Evolutionary conservation across 2,888 invertebrate genomes (phyloP), one percentile per base, ranked within the genome.

Genomic region (Tenodera sinensis): DNA sequence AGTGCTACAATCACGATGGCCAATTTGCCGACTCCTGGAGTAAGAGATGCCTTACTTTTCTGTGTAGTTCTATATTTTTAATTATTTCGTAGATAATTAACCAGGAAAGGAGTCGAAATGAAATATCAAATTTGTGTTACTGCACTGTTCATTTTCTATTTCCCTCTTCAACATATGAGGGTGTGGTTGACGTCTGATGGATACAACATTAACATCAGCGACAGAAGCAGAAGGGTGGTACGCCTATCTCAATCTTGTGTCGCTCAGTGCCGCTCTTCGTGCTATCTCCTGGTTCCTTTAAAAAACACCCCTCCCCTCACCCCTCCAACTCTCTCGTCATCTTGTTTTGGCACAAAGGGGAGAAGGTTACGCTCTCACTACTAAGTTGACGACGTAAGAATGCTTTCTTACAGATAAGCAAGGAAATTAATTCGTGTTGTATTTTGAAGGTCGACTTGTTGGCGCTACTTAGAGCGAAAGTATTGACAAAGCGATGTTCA

Each of bases 121-220:
- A 54, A 54, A 54, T 20, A 20, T 4, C 8, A 20, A 20, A 20
- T 42, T 42, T 42, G 12, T 42, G 42, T 34, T 7, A 34, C 34
- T 34, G 54, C 2, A 0, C 54, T 71, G 20, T 71, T 71, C 54
- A 71, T 71, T 54, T 14, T 15, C 54, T 54, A 54, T 20, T 71
- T 15, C 25, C 6, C 54, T 71, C 0, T 71, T 71, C 3, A 20
- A 71, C 54, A 20, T 25, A 25, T 15, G 6, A 20, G 54, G 8
- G 81, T 86, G 86, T 8, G 27, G 34, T 20, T 84, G 89, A 89
- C 88, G 85, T 20, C 83, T 89, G 89, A 89, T 42, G 85, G 87
- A 88, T 89, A 42, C 82, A 88, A 71, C 89, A 85, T 89, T 85
- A 88, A 84, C 88, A 88, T 89, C 85, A 85, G 85, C 88, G 89